Conservation (phyloP, 2,888 invertebrate species). For the Orchesellides sinensis region DNA sequence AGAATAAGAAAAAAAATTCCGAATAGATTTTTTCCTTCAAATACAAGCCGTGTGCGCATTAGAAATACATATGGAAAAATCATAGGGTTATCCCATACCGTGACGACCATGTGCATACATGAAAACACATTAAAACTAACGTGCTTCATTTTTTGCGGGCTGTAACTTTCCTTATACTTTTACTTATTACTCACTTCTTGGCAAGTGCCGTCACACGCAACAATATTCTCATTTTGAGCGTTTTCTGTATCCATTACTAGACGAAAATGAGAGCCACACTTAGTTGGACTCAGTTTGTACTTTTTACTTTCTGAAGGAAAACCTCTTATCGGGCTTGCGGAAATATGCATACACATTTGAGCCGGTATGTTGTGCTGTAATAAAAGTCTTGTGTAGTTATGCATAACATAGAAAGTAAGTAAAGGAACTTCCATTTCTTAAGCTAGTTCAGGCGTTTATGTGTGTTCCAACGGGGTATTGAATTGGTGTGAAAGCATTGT, state of each 20-base stretch:
- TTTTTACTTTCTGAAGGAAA: neutral
- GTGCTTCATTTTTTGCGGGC: neutral
- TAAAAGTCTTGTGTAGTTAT: neutral
- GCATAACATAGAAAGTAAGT: neutral
- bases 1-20: neutral
- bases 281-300: neutral
- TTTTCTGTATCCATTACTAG: too few species aligned
- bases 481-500: constrained; percentile 3
- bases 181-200: constrained; percentile 48
- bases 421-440: neutral
- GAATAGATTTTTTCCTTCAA: neutral
- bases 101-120: neutral
- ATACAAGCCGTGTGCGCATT: too few species aligned
- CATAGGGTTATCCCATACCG: neutral
- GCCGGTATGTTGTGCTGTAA: neutral
- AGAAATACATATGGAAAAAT: too few species aligned
- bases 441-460: neutral
- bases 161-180: constrained; percentile 12
- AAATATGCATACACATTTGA: too few species aligned
- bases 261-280: too few species aligned
- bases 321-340: neutral
- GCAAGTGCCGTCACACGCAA: constrained; percentile 53
- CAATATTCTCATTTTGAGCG: too few species aligned
- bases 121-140: neutral
- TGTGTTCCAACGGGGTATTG: neutral